Conservation (phyloP, 2,888 invertebrate genomes). For the Arenicola marina region DNA sequence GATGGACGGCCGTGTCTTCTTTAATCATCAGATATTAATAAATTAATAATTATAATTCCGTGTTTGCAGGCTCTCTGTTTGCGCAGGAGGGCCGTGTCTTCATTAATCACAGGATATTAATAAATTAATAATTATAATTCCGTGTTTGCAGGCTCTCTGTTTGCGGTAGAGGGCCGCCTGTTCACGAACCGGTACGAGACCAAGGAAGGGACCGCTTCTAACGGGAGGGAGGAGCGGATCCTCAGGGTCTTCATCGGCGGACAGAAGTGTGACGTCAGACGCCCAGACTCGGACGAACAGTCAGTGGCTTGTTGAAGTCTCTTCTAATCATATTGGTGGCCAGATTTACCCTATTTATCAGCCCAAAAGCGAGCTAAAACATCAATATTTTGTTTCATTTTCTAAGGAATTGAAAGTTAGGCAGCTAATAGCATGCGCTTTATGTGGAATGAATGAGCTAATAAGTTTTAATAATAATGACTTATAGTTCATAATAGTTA, state of each 20-base stretch:
- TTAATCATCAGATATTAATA: neutral
- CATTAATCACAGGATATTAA: neutral
- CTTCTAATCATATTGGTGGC: no score
- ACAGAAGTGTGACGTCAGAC: neutral
- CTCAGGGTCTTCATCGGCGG: neutral
- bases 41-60: no score
- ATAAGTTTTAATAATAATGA: no score
- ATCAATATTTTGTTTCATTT: neutral
- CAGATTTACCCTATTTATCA: no score
- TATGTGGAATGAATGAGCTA: no score
- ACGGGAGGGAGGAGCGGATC: neutral
- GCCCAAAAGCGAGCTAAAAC: no score
- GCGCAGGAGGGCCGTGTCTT: neutral
- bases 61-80: neutral
- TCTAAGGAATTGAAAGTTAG: neutral
- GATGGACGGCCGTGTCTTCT: no score
- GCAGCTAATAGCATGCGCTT: no score
- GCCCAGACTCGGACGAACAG: neutral
- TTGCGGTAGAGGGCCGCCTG: neutral
- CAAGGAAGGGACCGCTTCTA: neutral
- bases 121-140: slow-evolving; percentile 2
- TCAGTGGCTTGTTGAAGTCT: no score
- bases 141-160: neutral
- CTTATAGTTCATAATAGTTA: no score
- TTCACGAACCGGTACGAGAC: neutral